Base-by-base conservation (phyloP, 2,113 vertebrate species). In the Ellobius talpinus region DNA sequence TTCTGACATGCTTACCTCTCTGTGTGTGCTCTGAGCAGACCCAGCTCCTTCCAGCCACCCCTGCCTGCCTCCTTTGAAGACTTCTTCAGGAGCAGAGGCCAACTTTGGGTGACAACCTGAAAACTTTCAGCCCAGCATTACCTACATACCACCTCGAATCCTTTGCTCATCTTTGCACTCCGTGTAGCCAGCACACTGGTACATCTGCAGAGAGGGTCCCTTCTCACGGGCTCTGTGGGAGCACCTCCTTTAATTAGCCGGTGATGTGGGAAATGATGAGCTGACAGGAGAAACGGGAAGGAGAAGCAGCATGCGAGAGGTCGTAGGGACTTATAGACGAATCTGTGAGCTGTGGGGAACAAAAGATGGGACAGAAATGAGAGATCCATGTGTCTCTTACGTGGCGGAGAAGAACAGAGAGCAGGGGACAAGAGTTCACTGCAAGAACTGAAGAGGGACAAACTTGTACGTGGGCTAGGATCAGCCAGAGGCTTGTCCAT, bases 351-450 rank as follows among this genome's bases (percentile, higher is more conserved):
- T 0, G 0, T 0, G 31, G 36, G 88, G 42, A 19, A n/a, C 76
- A 29, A 52, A 45, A 91, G 68, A 42, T 6, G 2, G n/a, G 29
- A 14, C 0, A 36, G 68, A 58, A 68, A 31, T 3, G 36, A 77
- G 45, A 42, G 1, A 26, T 1, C 33, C 26, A 55, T 3, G 72
- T 5, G 9, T 58, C 12, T 0, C 77, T 16, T 70, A 31, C 7
- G 14, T 0, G 1, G 45, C 70, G 58, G 58, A 42, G 33, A 76
- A 24, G 0, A 4, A 31, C 90, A 16, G 24, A 26, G 24, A 55
- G 1, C 7, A 2, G 73, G 72, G 26, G 47, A 26, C 21, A 0
- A 39, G 24, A 14, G 2, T 0, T 3, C 29, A 36, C 33, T 10
- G 47, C 74, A 72, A 36, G 79, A 84, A 10, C 33, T 16, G 5